These are phyloP conservation scores for Panagrolaimus sp. DNA, from an alignment of 1,140 invertebrate species.

Conservation along the genomic window DNA sequence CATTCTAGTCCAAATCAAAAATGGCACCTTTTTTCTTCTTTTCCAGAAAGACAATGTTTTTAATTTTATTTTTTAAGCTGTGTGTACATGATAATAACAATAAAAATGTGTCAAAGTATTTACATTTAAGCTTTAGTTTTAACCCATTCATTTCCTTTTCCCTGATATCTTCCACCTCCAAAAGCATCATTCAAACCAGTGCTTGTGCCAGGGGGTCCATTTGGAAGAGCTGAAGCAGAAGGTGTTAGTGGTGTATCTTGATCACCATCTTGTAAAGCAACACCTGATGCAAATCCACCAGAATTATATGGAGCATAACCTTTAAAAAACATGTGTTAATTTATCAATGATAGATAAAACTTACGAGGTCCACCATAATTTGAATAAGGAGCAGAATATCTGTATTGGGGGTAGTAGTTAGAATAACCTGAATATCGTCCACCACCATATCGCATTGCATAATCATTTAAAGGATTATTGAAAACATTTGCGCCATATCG, in stretches of 20 bases:
- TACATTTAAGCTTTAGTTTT: background rate
- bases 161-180: constrained; percentile 24
- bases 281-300: constrained; percentile 19
- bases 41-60: too few relatives aligned
- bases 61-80: too few relatives aligned
- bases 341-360: background rate
- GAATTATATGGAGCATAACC: constrained; percentile 11
- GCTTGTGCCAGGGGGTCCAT: background rate
- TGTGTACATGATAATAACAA: too few relatives aligned
- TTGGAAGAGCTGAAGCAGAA: background rate
- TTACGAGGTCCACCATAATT: background rate
- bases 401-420: constrained; percentile 20
- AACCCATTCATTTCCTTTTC: constrained; percentile 30
- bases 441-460: constrained; percentile 17
- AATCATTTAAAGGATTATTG: constrained; percentile 9
- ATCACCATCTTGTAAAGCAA: background rate
- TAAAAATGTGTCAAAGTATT: background rate
- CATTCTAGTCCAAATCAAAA: too few relatives aligned
- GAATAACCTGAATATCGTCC: constrained; percentile 10
- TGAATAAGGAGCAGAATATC: constrained; percentile 8
- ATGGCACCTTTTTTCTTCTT: too few relatives aligned
- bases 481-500: constrained; percentile 7
- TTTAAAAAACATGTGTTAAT: background rate
- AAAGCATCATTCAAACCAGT: constrained; percentile 9
- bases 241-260: background rate